phyloP scores from a whole-genome alignment of 2,888 invertebrate species.

The Hirtodrosophila duncani region DNA sequence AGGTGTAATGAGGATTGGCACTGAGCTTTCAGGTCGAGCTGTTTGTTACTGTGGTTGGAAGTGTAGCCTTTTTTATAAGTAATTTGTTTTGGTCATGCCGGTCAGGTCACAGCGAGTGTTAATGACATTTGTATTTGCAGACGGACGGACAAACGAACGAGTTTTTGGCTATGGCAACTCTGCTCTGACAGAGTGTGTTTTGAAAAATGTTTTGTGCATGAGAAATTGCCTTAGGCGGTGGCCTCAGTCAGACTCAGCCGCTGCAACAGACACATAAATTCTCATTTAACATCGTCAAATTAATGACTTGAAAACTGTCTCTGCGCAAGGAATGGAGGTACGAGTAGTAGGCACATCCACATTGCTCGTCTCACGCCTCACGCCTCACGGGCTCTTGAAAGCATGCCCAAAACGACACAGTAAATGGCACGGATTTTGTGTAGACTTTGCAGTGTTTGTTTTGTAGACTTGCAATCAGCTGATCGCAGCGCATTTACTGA shows the following conservation, averaged over 20 bases:
- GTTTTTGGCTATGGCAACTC: conserved; percentile 25
- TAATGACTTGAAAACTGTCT: conserved; percentile 60
- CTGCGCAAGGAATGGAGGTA: background rate
- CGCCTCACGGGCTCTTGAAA: background rate
- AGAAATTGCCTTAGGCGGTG: conserved; percentile 58
- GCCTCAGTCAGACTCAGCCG: conserved; percentile 22
- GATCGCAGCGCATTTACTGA: conserved; percentile 38
- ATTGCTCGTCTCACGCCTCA: background rate
- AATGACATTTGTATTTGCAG: conserved; percentile 60
- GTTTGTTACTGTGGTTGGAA: conserved; percentile 9
- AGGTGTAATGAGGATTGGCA: conserved; percentile 6
- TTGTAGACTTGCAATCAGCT: conserved; percentile 42
- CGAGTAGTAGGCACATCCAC: background rate
- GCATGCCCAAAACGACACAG: no score
- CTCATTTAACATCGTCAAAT: conserved; percentile 71
- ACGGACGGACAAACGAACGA: no score
- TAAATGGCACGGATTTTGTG: no score
- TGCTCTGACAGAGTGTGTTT: conserved; percentile 29
- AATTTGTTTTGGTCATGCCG: conserved; percentile 43
- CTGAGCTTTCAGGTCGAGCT: conserved; percentile 6
- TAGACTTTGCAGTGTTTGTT: conserved; percentile 22
- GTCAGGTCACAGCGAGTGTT: conserved; percentile 50
- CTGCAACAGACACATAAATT: conserved; percentile 68
- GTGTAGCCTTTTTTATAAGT: conserved; percentile 15
- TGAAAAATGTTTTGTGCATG: conserved; percentile 67